Base-by-base conservation (phyloP, 92 coral and sea anemone genomes). In the Micromussa lordhowensis region DNA sequence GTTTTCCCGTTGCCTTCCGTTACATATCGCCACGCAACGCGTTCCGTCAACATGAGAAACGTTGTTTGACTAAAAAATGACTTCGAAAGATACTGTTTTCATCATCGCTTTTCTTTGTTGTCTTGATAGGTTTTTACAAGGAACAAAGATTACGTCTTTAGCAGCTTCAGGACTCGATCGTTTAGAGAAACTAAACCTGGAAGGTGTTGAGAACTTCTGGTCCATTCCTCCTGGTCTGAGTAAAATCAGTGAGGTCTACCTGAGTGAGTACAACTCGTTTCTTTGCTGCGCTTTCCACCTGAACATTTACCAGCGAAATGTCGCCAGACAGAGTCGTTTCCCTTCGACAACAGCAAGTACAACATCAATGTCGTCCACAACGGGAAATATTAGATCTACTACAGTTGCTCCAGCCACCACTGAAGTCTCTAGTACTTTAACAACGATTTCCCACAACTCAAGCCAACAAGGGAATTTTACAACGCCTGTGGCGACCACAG, bases 221-320 rank as follows among this genome's bases (percentile, higher is more conserved):
- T 76, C 92, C 53, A 93, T 98, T 26, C 98, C 98, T 3, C 84
- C 92, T 6, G 89, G 93, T 26, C 80, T 96, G 63, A 76, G 38
- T 18, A 89, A 81, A 10, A 90, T 98, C 40, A 83, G 77, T 36
- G 90, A 93, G 24, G 95, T 98, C 17, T 12, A 91, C 26, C 88
- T 98, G 36, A 91, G 93, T 74, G 80, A 95, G 36, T 95, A 94
- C 82, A 96, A 94, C 83, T 91, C 98, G 1, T 96, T 96, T 51
- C 89, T 98, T 16, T 98, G 99, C 83, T 98, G 99, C 53, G 95
- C 96, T 26, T 92, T 96, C 77, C 38, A 85, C 28, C 76, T 89
- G 84, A 77, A 82, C 31, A 85, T 53, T 71, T 79, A 81, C 38
- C 89, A 58, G 55, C 90, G 90, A 7, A 85, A 86, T n/a, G 13